Base-by-base conservation (phyloP, 2,113 vertebrate species). In the Grantiella picta region DNA sequence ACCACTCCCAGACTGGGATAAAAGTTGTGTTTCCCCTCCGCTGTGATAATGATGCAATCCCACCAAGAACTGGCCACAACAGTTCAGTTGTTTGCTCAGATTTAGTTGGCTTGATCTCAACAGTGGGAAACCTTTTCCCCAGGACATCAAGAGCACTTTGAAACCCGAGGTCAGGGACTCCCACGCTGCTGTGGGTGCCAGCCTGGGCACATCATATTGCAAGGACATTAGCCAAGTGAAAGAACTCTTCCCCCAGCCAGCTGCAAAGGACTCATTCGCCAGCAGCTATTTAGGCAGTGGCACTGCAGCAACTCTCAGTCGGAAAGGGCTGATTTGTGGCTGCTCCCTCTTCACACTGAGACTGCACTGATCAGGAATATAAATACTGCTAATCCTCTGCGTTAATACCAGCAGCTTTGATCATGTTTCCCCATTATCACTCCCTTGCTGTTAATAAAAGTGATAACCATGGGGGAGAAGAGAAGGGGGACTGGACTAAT, bases 341-440 rank as follows among this genome's bases (percentile, higher is more conserved):
- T 0, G 76, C 68, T 94, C 50, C 65, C 84, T 95, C 69, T 89
- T 76, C 56, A 86, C 66, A 82, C 82, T 56, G 86, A 86, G 94
- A 91, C 76, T 92, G 88, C 86, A 91, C 96, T 94, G 95, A 95
- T 96, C 90, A 94, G 93, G 94, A 96, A 95, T 96, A 96, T 90
- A 97, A 97, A 97, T 96, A 96, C 86, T 14, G 29, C 92, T 96
- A 97, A 97, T 97, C 92, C 84, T 78, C 76, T 89, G 92, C 9
- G 16, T 95, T 97, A 97, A 96, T 97, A 96, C 92, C 82, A 92
- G 91, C 82, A 84, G 94, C 94, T 97, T 96, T 97, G 96, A 97
- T 97, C 95, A 81, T 95, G 95, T 96, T 95, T 94, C 86, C 93
- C 90, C 79, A 96, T 97, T 96, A 97, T 95, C 95, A 92, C 94